These are phyloP conservation scores for Conomelus anceps DNA, from an alignment of 2,888 invertebrate genomes.

Conservation along the genomic window DNA sequence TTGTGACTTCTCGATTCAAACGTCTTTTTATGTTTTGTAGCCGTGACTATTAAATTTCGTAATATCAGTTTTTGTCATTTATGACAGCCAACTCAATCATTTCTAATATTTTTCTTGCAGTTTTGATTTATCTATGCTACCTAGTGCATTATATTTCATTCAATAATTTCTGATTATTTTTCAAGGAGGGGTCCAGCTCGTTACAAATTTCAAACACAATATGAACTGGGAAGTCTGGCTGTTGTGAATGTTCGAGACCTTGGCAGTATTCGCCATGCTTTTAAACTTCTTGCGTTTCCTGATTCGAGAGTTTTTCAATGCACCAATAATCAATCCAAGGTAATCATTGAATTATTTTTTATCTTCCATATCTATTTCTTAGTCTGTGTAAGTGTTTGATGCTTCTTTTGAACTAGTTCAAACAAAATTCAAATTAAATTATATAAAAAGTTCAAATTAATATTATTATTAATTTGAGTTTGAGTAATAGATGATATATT, in stretches of 20 bases:
- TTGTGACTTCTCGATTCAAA: no score
- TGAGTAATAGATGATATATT: no score
- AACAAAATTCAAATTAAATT: no score
- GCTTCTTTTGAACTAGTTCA: no score
- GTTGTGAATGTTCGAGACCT: constrained; percentile 90
- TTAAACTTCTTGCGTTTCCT: constrained; percentile 90
- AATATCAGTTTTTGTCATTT: neutral
- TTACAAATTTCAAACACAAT: constrained; percentile 76
- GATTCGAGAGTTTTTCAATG: constrained; percentile 89
- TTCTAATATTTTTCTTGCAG: neutral
- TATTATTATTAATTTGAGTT: no score
- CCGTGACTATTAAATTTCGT: neutral
- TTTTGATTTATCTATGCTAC: no score
- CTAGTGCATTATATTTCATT: neutral
- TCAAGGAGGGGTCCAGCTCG: constrained; percentile 64
- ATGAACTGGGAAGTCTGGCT: constrained; percentile 81
- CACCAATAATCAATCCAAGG: constrained; percentile 50
- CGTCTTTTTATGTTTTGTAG: neutral
- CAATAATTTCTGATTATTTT: constrained; percentile 18
- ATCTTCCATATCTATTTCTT: no score
- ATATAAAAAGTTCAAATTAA: no score
- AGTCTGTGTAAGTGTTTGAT: no score
- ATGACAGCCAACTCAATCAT: no score
- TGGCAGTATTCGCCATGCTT: constrained; percentile 83
- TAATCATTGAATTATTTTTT: constrained; percentile 15